A percentile compares a stretch with the other conserved stretches of the same genome.
Conservation (phyloP, 2,797 vertebrate genomes). For the Enoplosus armatus region DNA sequence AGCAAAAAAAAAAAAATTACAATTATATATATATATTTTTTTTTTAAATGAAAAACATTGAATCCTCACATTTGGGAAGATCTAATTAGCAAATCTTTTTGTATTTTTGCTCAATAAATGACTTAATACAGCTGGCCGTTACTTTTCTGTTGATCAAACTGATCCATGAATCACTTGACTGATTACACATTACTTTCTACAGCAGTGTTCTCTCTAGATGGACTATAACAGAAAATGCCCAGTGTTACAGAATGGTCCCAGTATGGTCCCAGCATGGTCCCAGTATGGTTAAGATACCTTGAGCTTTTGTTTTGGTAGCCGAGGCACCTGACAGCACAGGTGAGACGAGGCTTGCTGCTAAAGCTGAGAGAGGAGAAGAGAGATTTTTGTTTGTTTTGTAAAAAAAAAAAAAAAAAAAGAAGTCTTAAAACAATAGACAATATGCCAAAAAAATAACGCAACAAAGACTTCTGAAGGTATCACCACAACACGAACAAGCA, state of each 20-base stretch:
- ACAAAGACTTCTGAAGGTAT: no score
- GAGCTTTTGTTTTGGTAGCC: conserved; percentile 87
- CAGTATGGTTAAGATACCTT: no score
- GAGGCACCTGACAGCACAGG: conserved; percentile 86
- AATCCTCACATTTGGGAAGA: neutral
- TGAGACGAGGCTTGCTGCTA: conserved; percentile 92
- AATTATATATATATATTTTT: neutral
- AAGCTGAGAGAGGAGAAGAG: conserved; percentile 76
- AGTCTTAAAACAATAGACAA: no score
- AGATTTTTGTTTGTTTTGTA: no score
- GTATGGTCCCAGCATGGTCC: no score
- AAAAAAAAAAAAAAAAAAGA: no score
- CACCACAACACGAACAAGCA: no score
- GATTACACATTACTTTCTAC: neutral
- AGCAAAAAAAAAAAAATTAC: no score
- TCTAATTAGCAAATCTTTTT: neutral
- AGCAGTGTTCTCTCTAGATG: neutral
- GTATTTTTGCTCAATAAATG: neutral
- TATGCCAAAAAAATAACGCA: no score
- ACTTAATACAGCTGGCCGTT: neutral
- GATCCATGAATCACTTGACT: neutral
- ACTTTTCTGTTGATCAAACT: neutral
- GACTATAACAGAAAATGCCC: neutral
- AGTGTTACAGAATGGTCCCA: no score
- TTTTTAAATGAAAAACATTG: no score